Percentiles rank a stretch among this genome's conserved stretches.
These are phyloP conservation scores for Procambarus virginalis DNA, from an alignment of 1,140 invertebrate species.

Conservation along the genomic window DNA sequence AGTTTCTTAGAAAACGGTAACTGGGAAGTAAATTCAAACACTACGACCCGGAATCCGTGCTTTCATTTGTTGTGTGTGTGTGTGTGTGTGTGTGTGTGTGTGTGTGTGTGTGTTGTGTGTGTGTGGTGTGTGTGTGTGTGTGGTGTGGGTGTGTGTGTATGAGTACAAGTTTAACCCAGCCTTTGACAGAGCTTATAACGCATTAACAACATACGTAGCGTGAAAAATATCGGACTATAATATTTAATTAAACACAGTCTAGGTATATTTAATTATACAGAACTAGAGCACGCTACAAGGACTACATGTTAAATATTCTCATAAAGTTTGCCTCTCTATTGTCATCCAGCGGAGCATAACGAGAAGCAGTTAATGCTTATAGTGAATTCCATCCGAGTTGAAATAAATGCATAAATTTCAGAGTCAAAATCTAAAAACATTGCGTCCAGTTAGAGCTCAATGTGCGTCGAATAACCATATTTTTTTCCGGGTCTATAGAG, in stretches of 20 bases:
- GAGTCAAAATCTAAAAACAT: neutral
- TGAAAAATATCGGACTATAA: neutral
- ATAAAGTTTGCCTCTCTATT: neutral
- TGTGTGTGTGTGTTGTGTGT: constrained; percentile 15
- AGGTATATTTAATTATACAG: neutral
- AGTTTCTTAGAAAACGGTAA: too few species aligned
- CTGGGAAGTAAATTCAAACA: too few species aligned
- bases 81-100: constrained; percentile 26
- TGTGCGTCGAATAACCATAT: too few species aligned
- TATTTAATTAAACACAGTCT: neutral
- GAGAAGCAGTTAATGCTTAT: neutral
- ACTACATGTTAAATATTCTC: constrained; percentile 6
- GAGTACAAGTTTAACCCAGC: neutral
- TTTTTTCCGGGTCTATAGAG: too few species aligned
- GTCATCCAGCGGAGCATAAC: neutral
- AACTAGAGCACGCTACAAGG: neutral
- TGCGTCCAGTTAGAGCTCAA: too few species aligned
- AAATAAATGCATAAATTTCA: constrained; percentile 15
- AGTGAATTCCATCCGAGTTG: neutral
- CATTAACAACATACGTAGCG: neutral
- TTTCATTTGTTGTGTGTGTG: constrained; percentile 3
- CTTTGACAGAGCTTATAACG: neutral
- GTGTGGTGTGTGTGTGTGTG: too few species aligned
- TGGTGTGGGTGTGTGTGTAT: too few species aligned
- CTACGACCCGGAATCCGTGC: too few species aligned